Evolutionary conservation across 1,140 invertebrate species (phyloP).

Genomic region (Camponotus floridanus): DNA sequence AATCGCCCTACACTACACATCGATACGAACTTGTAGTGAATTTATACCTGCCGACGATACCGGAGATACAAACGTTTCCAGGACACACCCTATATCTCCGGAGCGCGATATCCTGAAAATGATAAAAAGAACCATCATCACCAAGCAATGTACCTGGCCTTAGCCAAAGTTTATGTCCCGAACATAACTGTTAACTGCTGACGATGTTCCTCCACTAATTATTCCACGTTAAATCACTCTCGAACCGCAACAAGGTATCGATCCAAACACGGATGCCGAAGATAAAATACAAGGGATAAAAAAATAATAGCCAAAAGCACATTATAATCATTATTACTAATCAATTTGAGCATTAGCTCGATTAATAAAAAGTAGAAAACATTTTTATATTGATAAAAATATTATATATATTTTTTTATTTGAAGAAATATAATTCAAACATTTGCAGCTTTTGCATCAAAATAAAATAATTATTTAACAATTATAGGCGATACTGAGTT

Average conservation of each 20-base stretch:
- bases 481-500: neutral
- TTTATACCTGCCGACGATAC: slow-evolving; percentile 49
- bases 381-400: neutral
- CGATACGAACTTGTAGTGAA: slow-evolving; percentile 42
- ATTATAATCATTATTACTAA: neutral
- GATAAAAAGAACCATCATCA: slow-evolving; percentile 8
- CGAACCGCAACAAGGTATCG: neutral
- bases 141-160: neutral
- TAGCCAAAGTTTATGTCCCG: slow-evolving; percentile 39
- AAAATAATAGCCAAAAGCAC: neutral
- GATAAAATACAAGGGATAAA: slow-evolving; percentile 21
- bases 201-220: slow-evolving; percentile 5
- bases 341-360: neutral
- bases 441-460: neutral
- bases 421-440: slow-evolving; percentile 7
- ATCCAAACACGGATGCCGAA: slow-evolving; percentile 22
- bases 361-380: neutral
- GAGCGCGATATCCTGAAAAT: slow-evolving; percentile 34
- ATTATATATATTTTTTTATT: neutral
- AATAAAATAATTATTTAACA: neutral
- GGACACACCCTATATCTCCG: slow-evolving; percentile 5
- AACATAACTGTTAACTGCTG: slow-evolving; percentile 34
- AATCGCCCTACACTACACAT: slow-evolving; percentile 11
- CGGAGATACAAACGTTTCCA: slow-evolving; percentile 36
- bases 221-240: slow-evolving; percentile 39